Conservation (phyloP, 2,797 vertebrate genomes). For the Hozukius guyotensis region DNA sequence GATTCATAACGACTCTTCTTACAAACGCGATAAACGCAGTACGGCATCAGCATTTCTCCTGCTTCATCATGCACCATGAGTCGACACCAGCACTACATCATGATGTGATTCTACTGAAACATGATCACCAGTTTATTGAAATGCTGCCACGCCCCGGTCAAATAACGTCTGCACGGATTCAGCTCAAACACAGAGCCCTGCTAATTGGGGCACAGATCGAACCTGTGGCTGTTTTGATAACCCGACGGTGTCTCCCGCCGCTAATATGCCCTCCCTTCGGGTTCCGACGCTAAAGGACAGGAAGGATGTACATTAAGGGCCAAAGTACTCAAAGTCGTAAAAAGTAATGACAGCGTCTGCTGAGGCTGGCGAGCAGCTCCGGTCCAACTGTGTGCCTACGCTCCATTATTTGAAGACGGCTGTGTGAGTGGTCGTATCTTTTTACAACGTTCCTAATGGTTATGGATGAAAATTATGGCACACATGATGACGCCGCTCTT, state of each 20-base stretch:
- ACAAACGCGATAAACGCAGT: no score
- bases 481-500: conserved; percentile 66
- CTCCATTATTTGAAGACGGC: conserved; percentile 67
- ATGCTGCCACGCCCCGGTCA: conserved; percentile 28
- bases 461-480: conserved; percentile 73
- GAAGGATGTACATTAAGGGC: conserved; percentile 73
- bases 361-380: conserved; percentile 43
- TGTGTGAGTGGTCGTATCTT: conserved; percentile 69
- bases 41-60: no score
- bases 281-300: conserved; percentile 54
- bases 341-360: conserved; percentile 68
- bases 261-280: conserved; percentile 24
- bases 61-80: neutral
- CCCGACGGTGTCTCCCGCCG: conserved; percentile 31
- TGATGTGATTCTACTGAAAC: conserved; percentile 40
- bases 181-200: conserved; percentile 20
- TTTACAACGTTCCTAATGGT: conserved; percentile 75
- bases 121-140: conserved; percentile 33
- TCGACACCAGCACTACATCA: neutral
- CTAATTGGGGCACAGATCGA: conserved; percentile 60
- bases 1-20: no score
- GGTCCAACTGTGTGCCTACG: conserved; percentile 30
- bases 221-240: conserved; percentile 63
- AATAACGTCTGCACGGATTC: conserved; percentile 23
- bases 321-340: conserved; percentile 71